phyloP scores from a whole-genome alignment of 2,888 invertebrate species.

The Lymantria dispar region DNA sequence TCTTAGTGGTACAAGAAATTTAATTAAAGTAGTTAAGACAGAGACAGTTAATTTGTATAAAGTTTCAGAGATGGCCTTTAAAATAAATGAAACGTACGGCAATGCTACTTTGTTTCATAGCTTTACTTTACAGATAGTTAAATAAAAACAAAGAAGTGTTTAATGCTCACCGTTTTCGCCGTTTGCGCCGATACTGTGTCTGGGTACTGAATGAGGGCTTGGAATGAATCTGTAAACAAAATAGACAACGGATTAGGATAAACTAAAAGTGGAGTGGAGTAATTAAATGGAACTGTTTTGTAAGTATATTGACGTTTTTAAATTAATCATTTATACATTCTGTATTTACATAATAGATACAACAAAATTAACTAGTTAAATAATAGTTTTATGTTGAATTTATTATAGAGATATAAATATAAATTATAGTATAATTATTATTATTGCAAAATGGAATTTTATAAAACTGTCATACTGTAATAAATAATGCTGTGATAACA shows the following conservation, averaged over 20 bases:
- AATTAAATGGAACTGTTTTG: too few relatives aligned
- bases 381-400: too few relatives aligned
- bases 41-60: constrained; percentile 63
- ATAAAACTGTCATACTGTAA: too few relatives aligned
- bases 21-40: constrained; percentile 44
- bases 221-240: constrained; percentile 92
- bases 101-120: constrained; percentile 75
- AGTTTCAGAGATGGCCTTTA: constrained; percentile 71
- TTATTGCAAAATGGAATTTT: too few relatives aligned
- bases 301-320: too few relatives aligned
- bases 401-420: too few relatives aligned
- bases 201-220: constrained; percentile 99
- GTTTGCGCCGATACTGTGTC: constrained; percentile 98
- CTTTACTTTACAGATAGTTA: constrained; percentile 69
- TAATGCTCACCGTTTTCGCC: constrained; percentile 93
- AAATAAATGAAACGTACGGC: constrained; percentile 74
- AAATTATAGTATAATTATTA: too few relatives aligned
- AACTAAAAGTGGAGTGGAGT: too few relatives aligned
- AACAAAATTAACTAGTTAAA: too few relatives aligned
- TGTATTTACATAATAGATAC: too few relatives aligned
- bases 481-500: too few relatives aligned
- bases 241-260: constrained; percentile 22
- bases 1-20: constrained; percentile 30
- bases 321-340: too few relatives aligned
- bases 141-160: constrained; percentile 70